Evolutionary conservation across 2,113 vertebrate genomes (phyloP).

Genomic region (Prochilodus magdalenae): DNA sequence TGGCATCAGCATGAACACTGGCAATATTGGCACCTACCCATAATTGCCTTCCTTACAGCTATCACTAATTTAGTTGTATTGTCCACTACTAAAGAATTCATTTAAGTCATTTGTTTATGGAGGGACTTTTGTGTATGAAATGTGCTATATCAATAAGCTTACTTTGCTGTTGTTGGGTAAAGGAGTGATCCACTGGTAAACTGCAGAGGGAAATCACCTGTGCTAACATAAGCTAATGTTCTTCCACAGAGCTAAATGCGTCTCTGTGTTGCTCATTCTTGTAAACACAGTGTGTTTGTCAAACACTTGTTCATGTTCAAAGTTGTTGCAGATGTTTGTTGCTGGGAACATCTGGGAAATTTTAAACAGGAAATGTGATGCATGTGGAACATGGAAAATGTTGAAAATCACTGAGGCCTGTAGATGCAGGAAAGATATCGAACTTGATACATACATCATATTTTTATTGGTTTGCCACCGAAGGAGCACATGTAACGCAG

Average conservation of each 20-base stretch:
- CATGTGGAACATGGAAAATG: not conserved
- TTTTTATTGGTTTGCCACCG: not conserved
- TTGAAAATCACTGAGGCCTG: not conserved
- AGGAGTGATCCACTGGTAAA: not conserved
- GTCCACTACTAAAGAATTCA: not conserved
- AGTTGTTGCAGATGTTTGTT: not conserved
- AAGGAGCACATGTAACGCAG: not conserved
- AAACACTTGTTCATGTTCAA: conserved; percentile 20
- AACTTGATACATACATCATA: not conserved
- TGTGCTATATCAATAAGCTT: too few relatives aligned
- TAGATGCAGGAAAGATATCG: not conserved
- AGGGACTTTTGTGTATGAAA: too few relatives aligned
- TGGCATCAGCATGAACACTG: too few relatives aligned
- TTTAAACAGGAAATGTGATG: conserved; percentile 15
- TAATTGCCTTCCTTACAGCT: too few relatives aligned
- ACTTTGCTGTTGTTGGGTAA: not conserved
- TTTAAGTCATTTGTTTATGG: too few relatives aligned
- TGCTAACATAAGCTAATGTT: not conserved
- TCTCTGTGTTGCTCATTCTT: not conserved
- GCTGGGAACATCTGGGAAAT: conserved; percentile 4
- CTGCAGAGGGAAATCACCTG: not conserved
- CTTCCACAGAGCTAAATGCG: not conserved
- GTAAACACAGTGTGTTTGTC: not conserved
- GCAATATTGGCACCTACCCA: too few relatives aligned
- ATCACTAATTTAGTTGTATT: not conserved